Conservation (phyloP, 1,140 invertebrate species). For the Aplysia californica region DNA sequence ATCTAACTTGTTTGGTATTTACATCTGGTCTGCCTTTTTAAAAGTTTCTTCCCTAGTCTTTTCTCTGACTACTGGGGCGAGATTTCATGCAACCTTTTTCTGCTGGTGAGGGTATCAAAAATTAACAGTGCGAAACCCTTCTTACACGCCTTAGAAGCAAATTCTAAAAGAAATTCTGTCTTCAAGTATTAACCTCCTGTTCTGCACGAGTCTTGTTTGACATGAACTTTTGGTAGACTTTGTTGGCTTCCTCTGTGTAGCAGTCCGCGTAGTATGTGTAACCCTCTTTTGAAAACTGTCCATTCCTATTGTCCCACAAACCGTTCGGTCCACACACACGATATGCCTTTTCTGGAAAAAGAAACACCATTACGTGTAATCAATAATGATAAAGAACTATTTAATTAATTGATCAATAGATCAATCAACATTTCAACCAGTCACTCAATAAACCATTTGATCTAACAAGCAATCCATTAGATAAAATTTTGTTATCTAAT, state of each 20-base stretch:
- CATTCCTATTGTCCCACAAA: slow-evolving; percentile 77
- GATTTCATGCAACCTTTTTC: neutral
- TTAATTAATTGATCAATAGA: too few species aligned
- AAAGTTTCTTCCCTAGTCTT: neutral
- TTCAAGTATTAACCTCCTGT: slow-evolving; percentile 41
- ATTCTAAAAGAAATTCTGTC: neutral
- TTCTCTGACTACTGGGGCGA: neutral
- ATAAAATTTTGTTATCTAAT: too few species aligned
- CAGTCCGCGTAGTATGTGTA: slow-evolving; percentile 90
- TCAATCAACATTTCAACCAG: too few species aligned
- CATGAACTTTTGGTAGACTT: slow-evolving; percentile 65
- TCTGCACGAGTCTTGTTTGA: slow-evolving; percentile 46
- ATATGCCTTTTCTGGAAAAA: slow-evolving; percentile 77
- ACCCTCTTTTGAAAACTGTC: slow-evolving; percentile 70
- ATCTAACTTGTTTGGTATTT: too few species aligned
- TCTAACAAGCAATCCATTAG: too few species aligned
- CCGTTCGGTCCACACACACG: slow-evolving; percentile 80
- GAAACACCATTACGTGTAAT: too few species aligned
- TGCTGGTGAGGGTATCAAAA: too few species aligned
- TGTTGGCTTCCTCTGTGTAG: slow-evolving; percentile 79
- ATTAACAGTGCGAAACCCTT: too few species aligned
- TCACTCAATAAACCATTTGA: too few species aligned
- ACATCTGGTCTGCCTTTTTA: neutral
- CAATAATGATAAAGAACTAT: too few species aligned
- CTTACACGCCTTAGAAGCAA: too few species aligned